Percentiles rank a stretch among this genome's conserved stretches.
phyloP scores from a whole-genome alignment of 2,888 invertebrate genomes.

The Automeris io region DNA sequence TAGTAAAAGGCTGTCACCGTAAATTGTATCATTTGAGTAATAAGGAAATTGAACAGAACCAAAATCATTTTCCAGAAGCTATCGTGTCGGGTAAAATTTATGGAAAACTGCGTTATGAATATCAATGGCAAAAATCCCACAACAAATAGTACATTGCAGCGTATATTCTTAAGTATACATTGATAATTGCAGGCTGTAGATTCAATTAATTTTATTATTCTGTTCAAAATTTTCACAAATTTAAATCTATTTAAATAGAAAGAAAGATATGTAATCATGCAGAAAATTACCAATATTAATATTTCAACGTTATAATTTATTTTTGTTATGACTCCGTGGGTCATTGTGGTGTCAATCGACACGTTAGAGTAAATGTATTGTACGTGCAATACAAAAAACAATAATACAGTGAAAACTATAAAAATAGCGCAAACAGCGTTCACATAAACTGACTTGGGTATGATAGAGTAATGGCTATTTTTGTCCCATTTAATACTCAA shows the following conservation, averaged over 20 bases:
- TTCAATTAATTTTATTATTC: slow-evolving; percentile 31
- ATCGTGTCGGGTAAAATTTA: slow-evolving; percentile 42
- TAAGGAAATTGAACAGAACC: slow-evolving; percentile 38
- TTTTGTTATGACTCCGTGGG: slow-evolving; percentile 39
- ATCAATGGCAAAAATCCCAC: slow-evolving; percentile 23
- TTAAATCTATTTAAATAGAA: slow-evolving; percentile 36
- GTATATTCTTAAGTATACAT: slow-evolving; percentile 25
- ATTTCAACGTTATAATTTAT: slow-evolving; percentile 53
- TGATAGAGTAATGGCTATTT: slow-evolving; percentile 25
- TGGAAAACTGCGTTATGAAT: slow-evolving; percentile 28
- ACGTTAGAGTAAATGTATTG: slow-evolving; percentile 29
- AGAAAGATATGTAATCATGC: slow-evolving; percentile 34
- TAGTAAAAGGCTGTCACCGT: slow-evolving; percentile 40
- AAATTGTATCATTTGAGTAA: slow-evolving; percentile 53
- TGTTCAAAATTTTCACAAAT: slow-evolving; percentile 45
- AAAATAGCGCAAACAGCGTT: slow-evolving; percentile 40
- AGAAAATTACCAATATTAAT: slow-evolving; percentile 26
- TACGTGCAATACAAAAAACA: slow-evolving; percentile 39
- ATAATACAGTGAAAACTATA: slow-evolving; percentile 26
- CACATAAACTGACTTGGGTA: slow-evolving; percentile 42
- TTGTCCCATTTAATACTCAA: slow-evolving; percentile 31
- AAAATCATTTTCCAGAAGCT: slow-evolving; percentile 48
- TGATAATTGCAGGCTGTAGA: slow-evolving; percentile 23
- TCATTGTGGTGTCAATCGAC: slow-evolving; percentile 29
- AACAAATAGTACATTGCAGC: slow-evolving; percentile 29